Conservation (phyloP, 1,140 invertebrate genomes). For the Listronotus bonariensis region DNA sequence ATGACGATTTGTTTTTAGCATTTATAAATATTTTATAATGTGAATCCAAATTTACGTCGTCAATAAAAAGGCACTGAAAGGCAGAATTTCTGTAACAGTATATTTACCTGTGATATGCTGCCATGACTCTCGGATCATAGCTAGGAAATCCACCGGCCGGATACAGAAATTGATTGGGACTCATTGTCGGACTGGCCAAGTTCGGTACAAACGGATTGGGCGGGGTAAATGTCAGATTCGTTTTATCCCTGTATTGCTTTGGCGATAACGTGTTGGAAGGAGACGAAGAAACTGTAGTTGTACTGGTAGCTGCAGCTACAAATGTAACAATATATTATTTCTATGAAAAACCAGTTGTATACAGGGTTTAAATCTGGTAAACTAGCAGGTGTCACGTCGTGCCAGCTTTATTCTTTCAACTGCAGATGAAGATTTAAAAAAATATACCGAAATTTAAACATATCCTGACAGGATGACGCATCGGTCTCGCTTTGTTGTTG, state of each 20-base stretch:
- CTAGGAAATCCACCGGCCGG: slow-evolving; percentile 55
- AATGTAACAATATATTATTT: neutral
- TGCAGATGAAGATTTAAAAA: neutral
- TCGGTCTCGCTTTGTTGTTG: too few species aligned
- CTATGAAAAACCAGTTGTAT: too few species aligned
- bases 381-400: too few species aligned
- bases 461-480: too few species aligned
- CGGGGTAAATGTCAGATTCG: slow-evolving; percentile 52
- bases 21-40: too few species aligned
- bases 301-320: slow-evolving; percentile 7
- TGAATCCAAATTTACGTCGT: too few species aligned
- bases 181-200: slow-evolving; percentile 57
- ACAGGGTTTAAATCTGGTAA: too few species aligned
- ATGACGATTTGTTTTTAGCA: too few species aligned
- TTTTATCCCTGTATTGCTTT: slow-evolving; percentile 47
- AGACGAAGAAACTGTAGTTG: slow-evolving; percentile 7
- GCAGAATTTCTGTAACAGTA: too few species aligned
- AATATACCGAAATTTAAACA: neutral
- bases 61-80: too few species aligned
- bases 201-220: slow-evolving; percentile 63
- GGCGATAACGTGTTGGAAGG: slow-evolving; percentile 32
- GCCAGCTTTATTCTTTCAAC: too few species aligned
- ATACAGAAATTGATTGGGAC: slow-evolving; percentile 59
- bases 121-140: slow-evolving; percentile 53
- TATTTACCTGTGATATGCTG: slow-evolving; percentile 45